Base-by-base conservation (phyloP, 2,113 vertebrate species). In the Typhlomys cinereus region DNA sequence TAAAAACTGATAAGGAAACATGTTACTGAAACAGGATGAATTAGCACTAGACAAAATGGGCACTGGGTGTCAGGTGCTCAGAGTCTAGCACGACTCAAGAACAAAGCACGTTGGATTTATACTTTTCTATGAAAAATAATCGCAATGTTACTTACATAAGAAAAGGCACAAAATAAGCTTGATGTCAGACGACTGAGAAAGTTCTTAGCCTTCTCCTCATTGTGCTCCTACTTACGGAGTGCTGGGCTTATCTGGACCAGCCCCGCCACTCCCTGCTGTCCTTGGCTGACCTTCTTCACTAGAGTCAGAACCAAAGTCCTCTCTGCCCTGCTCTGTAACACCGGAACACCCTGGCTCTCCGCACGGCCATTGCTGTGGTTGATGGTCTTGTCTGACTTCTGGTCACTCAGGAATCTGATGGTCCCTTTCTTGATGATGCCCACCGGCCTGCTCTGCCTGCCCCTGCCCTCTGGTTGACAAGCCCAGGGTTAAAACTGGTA, bases 21-120 rank as follows among this genome's bases (percentile, higher is more conserved):
- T 13, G 54, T 46, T 15, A 11, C 34, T 61, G 50, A 61, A 39
- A 62, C 27, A 4, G 62, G 27, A 27, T 70, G n/a, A 44, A 20
- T 61, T 44, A 31, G 21, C 70, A 39, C 9, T 31, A 52, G 27
- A 50, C 14, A 50, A 44, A 14, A 11, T 12, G 50, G 29, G 12
- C 12, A 20, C 4, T 0, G 14, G 25, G 46, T 23, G 31, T 31
- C 8, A 21, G 41, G 25, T 4, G 2, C 1, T 54, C 41, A 27
- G 11, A 41, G 29, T 34, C 31, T 34, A 66, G 73, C n/a, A 80
- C 66, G 41, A 59, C 4, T 2, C 20, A 52, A 64, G 73, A 50
- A 18, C 46, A 62, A 82, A 86, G 36, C 14, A 1, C 18, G 31
- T 14, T 15, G 14, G 5, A 59, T 83, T 82, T 59, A n/a, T 15